A percentile compares a stretch with the other conserved stretches of the same genome.
Conservation (phyloP, 2,888 invertebrate species). For the Scaptomyza caliginosa region DNA sequence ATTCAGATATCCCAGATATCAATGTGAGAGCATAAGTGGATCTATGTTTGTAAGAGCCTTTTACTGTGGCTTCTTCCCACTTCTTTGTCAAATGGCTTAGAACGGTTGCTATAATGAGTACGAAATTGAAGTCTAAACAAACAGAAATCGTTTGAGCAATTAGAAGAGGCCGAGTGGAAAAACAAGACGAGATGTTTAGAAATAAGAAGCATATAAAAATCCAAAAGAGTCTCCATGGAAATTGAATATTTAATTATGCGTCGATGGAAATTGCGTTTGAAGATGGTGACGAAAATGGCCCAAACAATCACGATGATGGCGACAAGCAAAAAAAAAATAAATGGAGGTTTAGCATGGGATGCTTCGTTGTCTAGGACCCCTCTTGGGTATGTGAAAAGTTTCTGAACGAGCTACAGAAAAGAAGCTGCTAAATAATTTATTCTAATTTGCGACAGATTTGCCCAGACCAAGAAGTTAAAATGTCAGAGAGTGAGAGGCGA, state of each 20-base stretch:
- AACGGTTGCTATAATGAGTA: conserved; percentile 61
- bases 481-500: not conserved
- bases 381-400: conserved; percentile 39
- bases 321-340: not conserved
- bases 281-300: conserved; percentile 69
- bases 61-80: conserved; percentile 2
- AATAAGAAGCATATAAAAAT: conserved; percentile 52
- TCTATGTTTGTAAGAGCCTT: conserved; percentile 28
- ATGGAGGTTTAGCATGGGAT: not conserved
- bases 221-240: conserved; percentile 54
- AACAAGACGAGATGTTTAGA: conserved; percentile 17
- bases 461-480: conserved; percentile 45
- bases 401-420: conserved; percentile 24
- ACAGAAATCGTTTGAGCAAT: conserved; percentile 60
- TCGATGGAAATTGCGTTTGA: conserved; percentile 61
- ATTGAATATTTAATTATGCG: conserved; percentile 75
- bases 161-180: conserved; percentile 16
- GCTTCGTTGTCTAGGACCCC: conserved; percentile 35
- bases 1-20: conserved; percentile 22
- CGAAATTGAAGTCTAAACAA: conserved; percentile 77
- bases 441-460: conserved; percentile 65
- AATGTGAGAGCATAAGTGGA: conserved; percentile 20
- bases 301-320: conserved; percentile 29
- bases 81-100: conserved; percentile 23
- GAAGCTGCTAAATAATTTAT: conserved; percentile 69